Percentiles rank a stretch among this genome's conserved stretches.
Conservation (phyloP, 2,113 vertebrate species). For the Microtus ochrogaster region DNA sequence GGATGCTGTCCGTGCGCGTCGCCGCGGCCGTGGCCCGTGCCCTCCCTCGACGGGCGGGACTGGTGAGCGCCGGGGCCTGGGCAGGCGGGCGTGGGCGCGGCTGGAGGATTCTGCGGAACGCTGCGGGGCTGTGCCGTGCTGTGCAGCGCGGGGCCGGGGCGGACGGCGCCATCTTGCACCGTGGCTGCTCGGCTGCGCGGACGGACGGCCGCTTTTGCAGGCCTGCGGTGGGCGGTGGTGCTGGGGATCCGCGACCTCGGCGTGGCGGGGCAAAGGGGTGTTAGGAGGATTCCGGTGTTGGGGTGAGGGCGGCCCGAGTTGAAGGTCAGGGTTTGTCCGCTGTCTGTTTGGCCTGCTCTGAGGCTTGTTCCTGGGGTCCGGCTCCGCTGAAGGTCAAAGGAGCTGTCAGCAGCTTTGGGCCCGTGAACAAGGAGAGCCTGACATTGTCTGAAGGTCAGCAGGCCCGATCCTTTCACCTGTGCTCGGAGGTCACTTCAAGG, state of each 20-base stretch:
- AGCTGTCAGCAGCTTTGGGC: not conserved
- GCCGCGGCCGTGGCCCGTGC: constrained; percentile 91
- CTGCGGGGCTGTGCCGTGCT: not conserved
- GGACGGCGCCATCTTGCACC: constrained; percentile 76
- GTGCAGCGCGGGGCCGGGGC: not conserved
- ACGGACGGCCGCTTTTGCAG: accelerated
- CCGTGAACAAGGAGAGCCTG: not conserved
- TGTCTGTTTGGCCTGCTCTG: accelerated
- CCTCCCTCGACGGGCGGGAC: constrained; percentile 91
- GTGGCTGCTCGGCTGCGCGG: not conserved
- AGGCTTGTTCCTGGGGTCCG: not conserved
- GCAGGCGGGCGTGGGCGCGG: not conserved
- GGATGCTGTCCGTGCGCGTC: constrained; percentile 95
- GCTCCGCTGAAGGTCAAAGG: constrained; percentile 24
- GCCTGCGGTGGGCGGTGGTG: not conserved
- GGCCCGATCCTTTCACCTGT: not conserved
- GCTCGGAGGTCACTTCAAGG: not conserved
- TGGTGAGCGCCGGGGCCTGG: constrained; percentile 87
- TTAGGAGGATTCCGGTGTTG: accelerated
- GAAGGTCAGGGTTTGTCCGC: constrained; percentile 38
- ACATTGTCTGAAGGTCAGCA: constrained; percentile 72
- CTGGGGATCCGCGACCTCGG: not conserved
- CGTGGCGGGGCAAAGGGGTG: not conserved
- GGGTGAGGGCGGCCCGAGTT: not conserved
- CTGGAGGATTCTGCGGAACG: not conserved